A percentile compares a stretch with the other conserved stretches of the same genome.
Conservation (phyloP, 1,140 invertebrate species). For the Drosophila guanche region DNA sequence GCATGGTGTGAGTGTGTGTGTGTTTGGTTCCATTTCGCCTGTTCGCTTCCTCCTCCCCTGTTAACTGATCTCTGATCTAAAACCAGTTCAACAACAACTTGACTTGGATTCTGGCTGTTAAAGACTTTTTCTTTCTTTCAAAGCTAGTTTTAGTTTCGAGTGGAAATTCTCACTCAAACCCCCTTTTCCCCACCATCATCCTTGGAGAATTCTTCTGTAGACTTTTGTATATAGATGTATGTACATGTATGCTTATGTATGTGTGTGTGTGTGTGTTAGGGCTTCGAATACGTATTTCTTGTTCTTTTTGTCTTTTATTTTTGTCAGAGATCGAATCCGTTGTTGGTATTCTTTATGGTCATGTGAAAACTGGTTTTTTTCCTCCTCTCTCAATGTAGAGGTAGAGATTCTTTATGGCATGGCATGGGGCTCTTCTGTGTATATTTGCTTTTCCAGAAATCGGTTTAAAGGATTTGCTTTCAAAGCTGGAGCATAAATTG, state of each 20-base stretch:
- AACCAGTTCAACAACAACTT: constrained; percentile 78
- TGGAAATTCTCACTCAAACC: constrained; percentile 44
- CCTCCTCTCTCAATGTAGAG: constrained; percentile 32
- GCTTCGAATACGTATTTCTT: constrained; percentile 21
- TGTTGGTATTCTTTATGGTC: constrained; percentile 26
- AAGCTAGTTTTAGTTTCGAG: constrained; percentile 55
- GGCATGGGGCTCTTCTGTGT: constrained; percentile 18
- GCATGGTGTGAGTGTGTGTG: constrained; percentile 22
- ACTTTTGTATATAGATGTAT: neutral
- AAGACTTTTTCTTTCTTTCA: constrained; percentile 80
- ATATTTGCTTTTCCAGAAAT: constrained; percentile 72
- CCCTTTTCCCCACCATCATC: neutral
- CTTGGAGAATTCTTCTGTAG: constrained; percentile 43
- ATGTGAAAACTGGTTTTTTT: constrained; percentile 43
- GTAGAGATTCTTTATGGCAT: constrained; percentile 74
- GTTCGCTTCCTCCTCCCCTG: too few relatives aligned
- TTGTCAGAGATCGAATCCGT: constrained; percentile 41
- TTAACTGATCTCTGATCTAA: constrained; percentile 8
- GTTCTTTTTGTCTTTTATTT: constrained; percentile 42
- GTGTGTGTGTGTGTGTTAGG: constrained; percentile 15
- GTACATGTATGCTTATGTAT: too few relatives aligned
- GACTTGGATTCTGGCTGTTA: constrained; percentile 64
- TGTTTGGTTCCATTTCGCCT: constrained; percentile 21
- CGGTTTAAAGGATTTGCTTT: constrained; percentile 68
- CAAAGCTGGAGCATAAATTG: constrained; percentile 59